A percentile compares a stretch with the other conserved stretches of the same genome.
phyloP scores from a whole-genome alignment of 2,113 vertebrate species.

The Chloebia gouldiae region DNA sequence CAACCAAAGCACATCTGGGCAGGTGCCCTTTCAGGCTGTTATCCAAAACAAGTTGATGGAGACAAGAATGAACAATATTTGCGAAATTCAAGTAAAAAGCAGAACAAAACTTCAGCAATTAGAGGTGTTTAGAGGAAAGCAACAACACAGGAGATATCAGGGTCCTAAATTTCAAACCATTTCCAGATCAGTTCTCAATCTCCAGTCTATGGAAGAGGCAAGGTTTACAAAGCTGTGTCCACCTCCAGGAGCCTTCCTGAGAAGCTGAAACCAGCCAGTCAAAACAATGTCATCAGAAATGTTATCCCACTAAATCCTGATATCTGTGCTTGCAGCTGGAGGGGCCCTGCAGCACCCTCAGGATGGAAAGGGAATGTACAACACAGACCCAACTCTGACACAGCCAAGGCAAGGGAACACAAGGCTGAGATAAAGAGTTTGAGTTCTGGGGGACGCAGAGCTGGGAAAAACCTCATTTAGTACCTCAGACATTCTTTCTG shows the following conservation, averaged over 20 bases:
- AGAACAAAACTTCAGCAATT: not conserved
- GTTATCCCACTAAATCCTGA: not conserved
- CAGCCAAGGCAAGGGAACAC: not conserved
- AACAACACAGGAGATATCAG: accelerated
- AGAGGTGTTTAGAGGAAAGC: not conserved
- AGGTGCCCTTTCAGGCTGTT: not conserved
- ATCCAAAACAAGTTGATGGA: not conserved
- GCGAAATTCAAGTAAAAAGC: not conserved
- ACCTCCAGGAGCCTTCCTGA: not conserved
- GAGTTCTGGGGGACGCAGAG: not conserved
- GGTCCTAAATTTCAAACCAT: not conserved
- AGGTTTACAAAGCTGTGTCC: not conserved
- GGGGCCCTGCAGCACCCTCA: not conserved
- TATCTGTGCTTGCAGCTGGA: not conserved
- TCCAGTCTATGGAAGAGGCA: not conserved
- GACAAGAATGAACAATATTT: not conserved
- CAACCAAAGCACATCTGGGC: not conserved
- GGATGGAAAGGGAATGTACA: not conserved
- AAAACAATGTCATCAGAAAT: no score
- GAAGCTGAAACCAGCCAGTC: not conserved
- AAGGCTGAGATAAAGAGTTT: not conserved
- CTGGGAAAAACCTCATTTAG: not conserved
- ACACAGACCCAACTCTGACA: not conserved
- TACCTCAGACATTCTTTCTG: not conserved
- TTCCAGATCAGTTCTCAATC: not conserved